Conservation (phyloP, 30 jellyfish, hydroid and myxozoan genomes). For the Aurelia aurita region DNA sequence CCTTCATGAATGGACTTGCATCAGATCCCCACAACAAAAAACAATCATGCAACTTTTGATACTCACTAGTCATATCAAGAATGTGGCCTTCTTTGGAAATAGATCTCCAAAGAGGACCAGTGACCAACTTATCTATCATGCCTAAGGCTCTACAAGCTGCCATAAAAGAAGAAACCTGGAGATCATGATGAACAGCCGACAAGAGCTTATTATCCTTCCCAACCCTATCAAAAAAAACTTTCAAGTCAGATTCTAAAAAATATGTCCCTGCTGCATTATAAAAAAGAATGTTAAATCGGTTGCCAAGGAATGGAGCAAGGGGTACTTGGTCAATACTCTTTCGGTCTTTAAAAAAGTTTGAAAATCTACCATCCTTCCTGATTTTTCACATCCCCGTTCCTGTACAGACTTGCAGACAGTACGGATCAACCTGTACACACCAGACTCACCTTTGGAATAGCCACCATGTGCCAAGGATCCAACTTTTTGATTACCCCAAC, state of each 20-base stretch:
- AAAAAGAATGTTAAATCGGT: slow-evolving; percentile 43
- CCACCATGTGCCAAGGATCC: slow-evolving; percentile 75
- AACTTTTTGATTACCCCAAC: slow-evolving; percentile 46
- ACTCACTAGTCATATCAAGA: background rate
- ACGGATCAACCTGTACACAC: slow-evolving; percentile 22
- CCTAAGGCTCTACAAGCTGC: background rate
- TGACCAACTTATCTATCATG: slow-evolving; percentile 12
- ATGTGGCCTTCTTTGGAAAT: slow-evolving; percentile 10
- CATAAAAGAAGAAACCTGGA: slow-evolving; percentile 6
- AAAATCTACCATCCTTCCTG: slow-evolving; percentile 55
- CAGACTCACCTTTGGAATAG: slow-evolving; percentile 63
- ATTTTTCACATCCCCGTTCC: slow-evolving; percentile 57
- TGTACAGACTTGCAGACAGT: slow-evolving; percentile 57
- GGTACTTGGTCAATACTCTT: slow-evolving; percentile 10
- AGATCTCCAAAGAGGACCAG: slow-evolving; percentile 54
- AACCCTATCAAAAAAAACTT: slow-evolving; percentile 6
- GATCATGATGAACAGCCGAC: slow-evolving; percentile 31
- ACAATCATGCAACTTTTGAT: background rate
- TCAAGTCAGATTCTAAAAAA: background rate
- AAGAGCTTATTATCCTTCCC: slow-evolving; percentile 13
- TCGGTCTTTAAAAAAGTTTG: slow-evolving; percentile 8
- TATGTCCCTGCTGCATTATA: slow-evolving; percentile 11
- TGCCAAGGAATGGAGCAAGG: slow-evolving; percentile 36
- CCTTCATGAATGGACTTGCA: background rate
- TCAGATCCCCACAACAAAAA: background rate